Percentiles rank a stretch among this genome's conserved stretches.
Conservation (phyloP, 1,140 invertebrate species). For the Pseudobourletiella spinata region DNA sequence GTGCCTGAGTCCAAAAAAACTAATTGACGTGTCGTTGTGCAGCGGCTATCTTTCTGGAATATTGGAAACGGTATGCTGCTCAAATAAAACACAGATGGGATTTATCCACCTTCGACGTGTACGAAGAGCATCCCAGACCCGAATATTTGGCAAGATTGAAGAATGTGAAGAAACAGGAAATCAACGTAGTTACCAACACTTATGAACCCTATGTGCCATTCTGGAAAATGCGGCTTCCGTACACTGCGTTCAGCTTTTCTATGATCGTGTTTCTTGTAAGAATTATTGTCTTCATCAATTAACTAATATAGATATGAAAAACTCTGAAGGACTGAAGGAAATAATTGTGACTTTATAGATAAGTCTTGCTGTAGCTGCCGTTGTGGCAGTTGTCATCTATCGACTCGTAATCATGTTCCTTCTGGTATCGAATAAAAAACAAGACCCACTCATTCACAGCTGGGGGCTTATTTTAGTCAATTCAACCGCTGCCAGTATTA, state of each 20-base stretch:
- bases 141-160: constrained; percentile 63
- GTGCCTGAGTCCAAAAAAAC: too few relatives aligned
- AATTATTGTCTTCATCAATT: too few relatives aligned
- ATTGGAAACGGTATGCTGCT: constrained; percentile 89
- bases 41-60: constrained; percentile 78
- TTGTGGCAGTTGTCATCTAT: constrained; percentile 84
- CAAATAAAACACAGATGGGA: constrained; percentile 88
- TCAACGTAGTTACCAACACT: constrained; percentile 66
- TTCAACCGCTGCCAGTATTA: constrained; percentile 73
- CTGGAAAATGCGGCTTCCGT: constrained; percentile 75
- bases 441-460: neutral
- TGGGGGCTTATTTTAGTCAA: constrained; percentile 48
- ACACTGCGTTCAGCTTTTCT: constrained; percentile 72
- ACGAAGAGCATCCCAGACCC: constrained; percentile 79
- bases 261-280: constrained; percentile 66
- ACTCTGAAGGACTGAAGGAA: too few relatives aligned
- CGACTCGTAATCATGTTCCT: constrained; percentile 76
- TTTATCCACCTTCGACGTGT: constrained; percentile 72
- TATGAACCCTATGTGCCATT: constrained; percentile 76
- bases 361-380: constrained; percentile 67
- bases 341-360: too few relatives aligned
- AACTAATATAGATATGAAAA: too few relatives aligned
- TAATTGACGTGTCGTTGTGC: too few relatives aligned
- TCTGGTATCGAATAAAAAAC: constrained; percentile 41
- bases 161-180: constrained; percentile 51